These are phyloP conservation scores for Eucidaris tribuloides DNA, from an alignment of 35 echinoderm and acorn worm genomes.

Conservation along the genomic window DNA sequence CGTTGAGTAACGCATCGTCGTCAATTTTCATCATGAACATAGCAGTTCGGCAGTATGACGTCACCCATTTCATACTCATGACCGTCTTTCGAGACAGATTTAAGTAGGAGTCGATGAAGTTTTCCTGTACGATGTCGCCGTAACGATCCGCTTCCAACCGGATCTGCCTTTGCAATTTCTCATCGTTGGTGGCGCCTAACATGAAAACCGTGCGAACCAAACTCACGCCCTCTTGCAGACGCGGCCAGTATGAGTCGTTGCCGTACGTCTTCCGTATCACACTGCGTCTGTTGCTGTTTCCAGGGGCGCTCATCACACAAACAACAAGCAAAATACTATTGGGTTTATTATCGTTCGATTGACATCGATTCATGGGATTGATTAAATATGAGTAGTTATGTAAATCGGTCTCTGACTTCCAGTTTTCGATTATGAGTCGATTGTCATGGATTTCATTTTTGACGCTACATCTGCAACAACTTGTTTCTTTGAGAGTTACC, in stretches of 20 bases:
- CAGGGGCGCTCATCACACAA: not conserved
- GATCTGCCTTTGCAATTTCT: not conserved
- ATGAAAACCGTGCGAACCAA: slow-evolving; percentile 26
- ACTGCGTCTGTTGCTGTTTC: not conserved
- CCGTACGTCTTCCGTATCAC: not conserved
- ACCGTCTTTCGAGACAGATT: slow-evolving; percentile 64
- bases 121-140: slow-evolving; percentile 42
- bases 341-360: not conserved
- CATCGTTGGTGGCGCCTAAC: not conserved
- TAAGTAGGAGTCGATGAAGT: slow-evolving; percentile 44
- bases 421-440: not conserved
- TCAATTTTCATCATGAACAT: slow-evolving; percentile 57
- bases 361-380: not conserved
- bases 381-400: not conserved
- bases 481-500: no score
- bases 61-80: slow-evolving; percentile 53
- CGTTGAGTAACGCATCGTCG: slow-evolving; percentile 59
- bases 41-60: slow-evolving; percentile 15
- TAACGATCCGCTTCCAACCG: not conserved
- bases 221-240: not conserved
- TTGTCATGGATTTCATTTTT: no score
- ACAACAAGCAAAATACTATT: slow-evolving; percentile 17
- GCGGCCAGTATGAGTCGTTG: not conserved
- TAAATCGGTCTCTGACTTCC: not conserved
- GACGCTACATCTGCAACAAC: no score